Evolutionary conservation across 2,113 vertebrate species (phyloP).

Genomic region (Baryphthengus martii): DNA sequence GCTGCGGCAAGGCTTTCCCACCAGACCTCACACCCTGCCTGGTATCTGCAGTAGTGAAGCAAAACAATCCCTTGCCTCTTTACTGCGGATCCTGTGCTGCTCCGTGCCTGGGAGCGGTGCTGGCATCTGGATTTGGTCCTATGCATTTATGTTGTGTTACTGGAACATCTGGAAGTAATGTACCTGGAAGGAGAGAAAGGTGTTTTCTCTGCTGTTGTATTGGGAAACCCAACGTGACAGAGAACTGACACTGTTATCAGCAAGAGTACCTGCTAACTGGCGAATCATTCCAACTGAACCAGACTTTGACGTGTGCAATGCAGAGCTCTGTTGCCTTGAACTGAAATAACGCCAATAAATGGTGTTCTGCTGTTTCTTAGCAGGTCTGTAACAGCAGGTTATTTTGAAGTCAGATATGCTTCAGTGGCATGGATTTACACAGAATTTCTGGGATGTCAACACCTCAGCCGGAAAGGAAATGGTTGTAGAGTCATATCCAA

Average conservation of each 20-base stretch:
- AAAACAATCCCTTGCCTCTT: neutral
- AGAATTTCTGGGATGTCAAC: neutral
- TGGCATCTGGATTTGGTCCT: neutral
- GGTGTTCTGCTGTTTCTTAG: neutral
- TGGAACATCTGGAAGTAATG: neutral
- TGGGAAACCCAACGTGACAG: neutral
- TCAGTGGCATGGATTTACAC: neutral
- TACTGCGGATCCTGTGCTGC: neutral
- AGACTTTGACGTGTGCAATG: neutral
- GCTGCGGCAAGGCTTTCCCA: neutral
- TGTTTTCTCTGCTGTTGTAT: neutral
- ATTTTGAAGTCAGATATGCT: neutral
- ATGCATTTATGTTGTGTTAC: neutral
- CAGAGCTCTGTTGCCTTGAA: neutral
- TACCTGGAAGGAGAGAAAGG: neutral
- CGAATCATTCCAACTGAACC: neutral
- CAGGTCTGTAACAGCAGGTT: neutral
- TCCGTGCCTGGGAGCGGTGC: neutral
- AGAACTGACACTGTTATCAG: neutral
- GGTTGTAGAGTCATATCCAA: neutral
- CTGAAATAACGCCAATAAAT: neutral
- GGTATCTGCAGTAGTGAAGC: neutral
- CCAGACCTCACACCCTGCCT: neutral
- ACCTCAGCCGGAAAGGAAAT: neutral
- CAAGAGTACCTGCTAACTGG: neutral